Conservation (phyloP, 1,140 invertebrate genomes). For the Aphelenchoides fujianensis region DNA sequence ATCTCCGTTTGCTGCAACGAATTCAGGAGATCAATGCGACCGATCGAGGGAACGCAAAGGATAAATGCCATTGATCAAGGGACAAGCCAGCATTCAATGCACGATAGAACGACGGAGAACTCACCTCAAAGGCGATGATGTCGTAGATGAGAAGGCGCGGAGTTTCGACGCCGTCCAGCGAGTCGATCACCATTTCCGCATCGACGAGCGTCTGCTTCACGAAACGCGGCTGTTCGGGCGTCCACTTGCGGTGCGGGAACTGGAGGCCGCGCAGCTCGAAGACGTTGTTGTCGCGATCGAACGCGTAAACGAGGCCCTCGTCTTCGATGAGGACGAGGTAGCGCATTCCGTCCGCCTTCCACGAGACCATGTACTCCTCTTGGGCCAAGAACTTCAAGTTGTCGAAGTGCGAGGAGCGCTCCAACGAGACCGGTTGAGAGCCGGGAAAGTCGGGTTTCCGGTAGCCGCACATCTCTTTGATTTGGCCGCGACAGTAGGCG, state of each 20-base stretch:
- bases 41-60: no score
- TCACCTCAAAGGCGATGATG: conserved; percentile 77
- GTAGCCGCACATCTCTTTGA: conserved; percentile 42
- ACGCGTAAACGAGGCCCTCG: conserved; percentile 79
- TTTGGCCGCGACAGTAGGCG: conserved; percentile 28
- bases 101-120: conserved; percentile 9
- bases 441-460: conserved; percentile 82
- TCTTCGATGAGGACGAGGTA: conserved; percentile 94
- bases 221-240: conserved; percentile 67
- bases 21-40: no score
- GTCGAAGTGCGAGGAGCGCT: conserved; percentile 66
- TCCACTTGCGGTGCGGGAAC: conserved; percentile 76
- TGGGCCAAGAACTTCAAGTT: conserved; percentile 76
- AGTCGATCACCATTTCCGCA: conserved; percentile 91
- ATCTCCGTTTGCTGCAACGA: conserved; percentile 71
- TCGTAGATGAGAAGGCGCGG: conserved; percentile 93
- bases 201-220: conserved; percentile 78
- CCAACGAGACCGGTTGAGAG: conserved; percentile 92
- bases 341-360: conserved; percentile 97
- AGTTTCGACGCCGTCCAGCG: conserved; percentile 69
- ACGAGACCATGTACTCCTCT: conserved; percentile 89
- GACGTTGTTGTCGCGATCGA: conserved; percentile 91
- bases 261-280: conserved; percentile 78
- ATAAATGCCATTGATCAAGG: no score
- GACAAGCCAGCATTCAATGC: no score